Evolutionary conservation across 2,113 vertebrate genomes (phyloP).

Genomic region (Pionites leucogaster): DNA sequence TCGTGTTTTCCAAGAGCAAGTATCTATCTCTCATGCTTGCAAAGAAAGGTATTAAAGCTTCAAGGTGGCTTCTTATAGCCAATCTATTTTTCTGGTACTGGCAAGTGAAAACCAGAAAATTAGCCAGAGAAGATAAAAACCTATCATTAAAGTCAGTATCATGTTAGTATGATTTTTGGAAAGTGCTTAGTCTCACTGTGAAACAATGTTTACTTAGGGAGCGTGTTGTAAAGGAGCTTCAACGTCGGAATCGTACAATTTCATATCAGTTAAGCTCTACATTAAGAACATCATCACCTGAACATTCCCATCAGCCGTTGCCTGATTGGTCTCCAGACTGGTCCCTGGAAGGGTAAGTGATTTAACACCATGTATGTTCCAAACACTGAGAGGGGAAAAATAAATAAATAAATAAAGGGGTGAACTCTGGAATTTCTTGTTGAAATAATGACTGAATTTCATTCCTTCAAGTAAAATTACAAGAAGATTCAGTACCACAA

Average conservation of each 20-base stretch:
- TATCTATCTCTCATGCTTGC: neutral
- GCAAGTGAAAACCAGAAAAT: neutral
- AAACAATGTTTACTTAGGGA: slow-evolving; percentile 62
- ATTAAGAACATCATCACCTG: slow-evolving; percentile 63
- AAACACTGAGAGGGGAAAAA: neutral
- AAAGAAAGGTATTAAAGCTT: neutral
- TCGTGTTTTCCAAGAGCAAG: neutral
- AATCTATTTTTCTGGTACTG: neutral
- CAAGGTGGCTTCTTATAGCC: neutral
- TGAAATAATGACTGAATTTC: neutral
- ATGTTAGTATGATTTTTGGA: neutral
- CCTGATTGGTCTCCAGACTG: slow-evolving; percentile 53
- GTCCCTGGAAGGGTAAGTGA: slow-evolving; percentile 56
- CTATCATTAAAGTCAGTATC: neutral
- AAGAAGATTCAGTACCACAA: neutral
- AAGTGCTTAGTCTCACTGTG: neutral
- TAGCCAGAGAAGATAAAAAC: neutral
- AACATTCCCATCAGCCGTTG: slow-evolving; percentile 35
- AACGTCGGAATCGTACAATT: slow-evolving; percentile 49
- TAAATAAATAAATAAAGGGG: neutral
- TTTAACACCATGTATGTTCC: neutral
- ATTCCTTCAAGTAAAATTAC: neutral
- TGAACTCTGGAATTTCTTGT: neutral
- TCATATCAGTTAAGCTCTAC: slow-evolving; percentile 58
- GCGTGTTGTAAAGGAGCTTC: slow-evolving; percentile 71